A percentile compares a stretch with the other conserved stretches of the same genome.
phyloP scores from a whole-genome alignment of 23 tunicate genomes.

The Aplidium turbinatum region DNA sequence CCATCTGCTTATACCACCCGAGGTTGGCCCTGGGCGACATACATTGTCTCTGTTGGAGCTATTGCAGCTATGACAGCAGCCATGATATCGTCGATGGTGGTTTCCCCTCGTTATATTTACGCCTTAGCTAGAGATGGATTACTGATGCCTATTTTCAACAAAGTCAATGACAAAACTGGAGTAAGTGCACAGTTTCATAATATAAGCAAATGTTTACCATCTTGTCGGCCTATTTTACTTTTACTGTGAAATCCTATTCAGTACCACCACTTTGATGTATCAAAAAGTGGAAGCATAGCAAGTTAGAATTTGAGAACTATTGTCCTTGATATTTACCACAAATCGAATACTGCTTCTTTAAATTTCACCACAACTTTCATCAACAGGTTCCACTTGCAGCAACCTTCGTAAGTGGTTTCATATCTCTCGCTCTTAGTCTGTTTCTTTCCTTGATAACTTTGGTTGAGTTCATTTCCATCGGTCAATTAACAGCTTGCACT shows the following conservation, averaged over 20 bases:
- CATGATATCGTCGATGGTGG: slow-evolving; percentile 34
- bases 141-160: slow-evolving; percentile 37
- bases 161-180: slow-evolving; percentile 54
- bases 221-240: too few relatives aligned
- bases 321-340: too few relatives aligned
- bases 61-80: slow-evolving; percentile 81
- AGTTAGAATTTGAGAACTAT: too few relatives aligned
- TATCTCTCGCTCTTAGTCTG: slow-evolving; percentile 26
- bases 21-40: slow-evolving; percentile 84
- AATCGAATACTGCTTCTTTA: background rate
- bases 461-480: slow-evolving; percentile 76
- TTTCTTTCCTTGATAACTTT: slow-evolving; percentile 33
- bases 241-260: too few relatives aligned
- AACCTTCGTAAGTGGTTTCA: slow-evolving; percentile 22
- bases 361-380: too few relatives aligned
- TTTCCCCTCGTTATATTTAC: slow-evolving; percentile 66
- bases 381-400: slow-evolving; percentile 67
- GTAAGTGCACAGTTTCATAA: slow-evolving; percentile 45
- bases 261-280: too few relatives aligned
- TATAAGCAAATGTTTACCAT: too few relatives aligned
- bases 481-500: slow-evolving; percentile 68
- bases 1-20: slow-evolving; percentile 63
- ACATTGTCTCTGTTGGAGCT: slow-evolving; percentile 79
- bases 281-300: too few relatives aligned
- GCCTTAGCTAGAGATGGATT: slow-evolving; percentile 82